Base-by-base conservation (phyloP, 2,888 invertebrate species). In the Alviniconcha strummeri region DNA sequence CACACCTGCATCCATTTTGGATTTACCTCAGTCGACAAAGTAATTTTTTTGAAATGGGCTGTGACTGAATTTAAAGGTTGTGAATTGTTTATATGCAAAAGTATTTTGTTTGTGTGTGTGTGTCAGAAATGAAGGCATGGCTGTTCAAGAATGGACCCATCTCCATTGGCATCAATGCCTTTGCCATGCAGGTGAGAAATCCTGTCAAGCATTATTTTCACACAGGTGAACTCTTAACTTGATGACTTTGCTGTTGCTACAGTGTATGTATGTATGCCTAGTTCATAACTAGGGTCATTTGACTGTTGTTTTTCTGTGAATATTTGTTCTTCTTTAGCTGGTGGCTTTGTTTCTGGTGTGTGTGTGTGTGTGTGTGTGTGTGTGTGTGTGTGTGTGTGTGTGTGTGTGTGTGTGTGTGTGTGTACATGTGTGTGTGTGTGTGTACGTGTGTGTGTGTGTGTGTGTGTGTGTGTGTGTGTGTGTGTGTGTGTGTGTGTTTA, bases 131-230 rank as follows among this genome's bases (percentile, higher is more conserved):
- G 96, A 97, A 97, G 52, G 96, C 97, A 91, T 99, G 98, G 98
- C 94, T 99, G 55, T 95, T 96, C 17, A 92, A 95, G 87, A 97
- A 98, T 93, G 99, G 98, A 81, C 99, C 99, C 0, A 97, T 99
- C 89, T 97, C 98, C 57, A 97, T 99, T 91, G 98, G 97, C 91
- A 97, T 99, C 89, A 99, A 99, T 93, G 98, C 98, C 0, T 97
- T 98, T 94, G 98, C 97, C 0, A 98, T 99, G 98, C 95, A 95
- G 94, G 95, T 95, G 88, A 36, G 36, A 36, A 36, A 36, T 36
- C 36, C 36, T 1, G 36, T 36, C 1, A 36, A 36, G 36, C 36
- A 36, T 36, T 36, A 36, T 36, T 36, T 36, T 36, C 36, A 36
- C 36, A 36, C 36, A 36, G 36, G 3, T 36, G 36, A 36, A 36